Base-by-base conservation (phyloP, 2,797 vertebrate species). In the Ceyx erithaca region DNA sequence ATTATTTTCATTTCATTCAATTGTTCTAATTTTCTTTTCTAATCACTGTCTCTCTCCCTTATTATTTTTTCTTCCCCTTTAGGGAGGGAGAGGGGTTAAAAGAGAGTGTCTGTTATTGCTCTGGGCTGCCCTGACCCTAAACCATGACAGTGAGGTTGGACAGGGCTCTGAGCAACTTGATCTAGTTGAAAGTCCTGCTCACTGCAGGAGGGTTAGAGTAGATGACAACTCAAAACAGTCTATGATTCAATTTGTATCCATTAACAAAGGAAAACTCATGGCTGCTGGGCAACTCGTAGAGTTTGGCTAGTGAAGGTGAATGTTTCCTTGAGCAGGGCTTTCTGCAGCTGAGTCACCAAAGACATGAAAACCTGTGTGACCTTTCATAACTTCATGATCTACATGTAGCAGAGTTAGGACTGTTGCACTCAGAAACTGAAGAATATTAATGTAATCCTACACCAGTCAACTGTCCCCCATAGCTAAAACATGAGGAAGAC, bases 401-500 rank as follows among this genome's bases (percentile, higher is more conserved):
- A 18, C 6, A 5, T 1, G 1, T 12, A 25, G 17, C 21, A 76
- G 26, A 54, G 12, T 3, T 64, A 28, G 22, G 25, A 30, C 15
- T 16, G 18, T 30, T 20, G 25, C 9, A 21, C 35, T 45, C n/a
- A 68, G 40, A 80, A 76, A 20, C 10, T 49, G 67, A 71, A 69
- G 26, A 46, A 20, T 43, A 20, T 6, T 4, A 31, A 19, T 4
- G n/a, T 10, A 54, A 58, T 19, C 31, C 10, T 31, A 13, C 55
- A 51, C 12, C 22, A 68, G 16, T 12, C 41, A 58, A 63, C 11
- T 0, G 0, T 23, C 12, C 17, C 22, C 25, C 30, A 21, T 9
- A 37, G 4, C n/a, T 58, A 35, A 67, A 89, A 73, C 26, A 69
- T 7, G 45, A 48, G 52, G 15, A 78, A 55, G 18, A 28, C 1